Percentiles rank a stretch among this genome's conserved stretches.
These are phyloP conservation scores for Xylocopa sonorina DNA, from an alignment of 1,140 invertebrate genomes.

Conservation along the genomic window DNA sequence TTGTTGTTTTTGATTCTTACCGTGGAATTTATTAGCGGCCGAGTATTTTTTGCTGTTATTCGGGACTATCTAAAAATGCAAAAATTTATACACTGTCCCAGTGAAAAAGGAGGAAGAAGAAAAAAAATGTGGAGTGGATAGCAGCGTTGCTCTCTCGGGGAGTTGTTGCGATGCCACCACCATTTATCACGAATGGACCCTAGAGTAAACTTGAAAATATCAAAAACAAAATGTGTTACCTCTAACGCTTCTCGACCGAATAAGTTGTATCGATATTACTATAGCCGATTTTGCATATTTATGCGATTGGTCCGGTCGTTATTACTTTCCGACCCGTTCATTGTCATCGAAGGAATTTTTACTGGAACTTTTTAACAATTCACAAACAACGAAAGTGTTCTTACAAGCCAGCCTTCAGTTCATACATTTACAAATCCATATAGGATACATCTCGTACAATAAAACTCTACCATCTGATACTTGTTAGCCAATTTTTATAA, in stretches of 20 bases:
- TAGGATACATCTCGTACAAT: no score
- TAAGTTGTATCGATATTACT: neutral
- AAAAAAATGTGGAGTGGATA: neutral
- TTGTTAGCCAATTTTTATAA: no score
- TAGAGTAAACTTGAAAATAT: constrained; percentile 8
- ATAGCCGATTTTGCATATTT: neutral
- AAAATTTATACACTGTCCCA: neutral
- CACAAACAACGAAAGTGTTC: no score
- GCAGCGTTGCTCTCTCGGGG: neutral
- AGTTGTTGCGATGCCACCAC: neutral
- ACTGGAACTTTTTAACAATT: no score
- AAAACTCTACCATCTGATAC: no score
- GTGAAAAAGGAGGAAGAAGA: neutral
- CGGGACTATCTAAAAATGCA: neutral
- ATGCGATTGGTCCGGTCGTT: neutral
- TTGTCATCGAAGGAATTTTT: no score
- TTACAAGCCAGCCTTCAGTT: no score
- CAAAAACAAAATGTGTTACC: neutral
- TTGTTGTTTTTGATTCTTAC: no score
- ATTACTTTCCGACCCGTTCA: no score
- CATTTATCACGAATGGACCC: neutral
- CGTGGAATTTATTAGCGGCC: no score
- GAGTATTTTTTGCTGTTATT: neutral
- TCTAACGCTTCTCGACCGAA: neutral
- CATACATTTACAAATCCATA: no score